phyloP scores from a whole-genome alignment of 1,140 invertebrate genomes.

The Brachionus asplanchnoidis region DNA sequence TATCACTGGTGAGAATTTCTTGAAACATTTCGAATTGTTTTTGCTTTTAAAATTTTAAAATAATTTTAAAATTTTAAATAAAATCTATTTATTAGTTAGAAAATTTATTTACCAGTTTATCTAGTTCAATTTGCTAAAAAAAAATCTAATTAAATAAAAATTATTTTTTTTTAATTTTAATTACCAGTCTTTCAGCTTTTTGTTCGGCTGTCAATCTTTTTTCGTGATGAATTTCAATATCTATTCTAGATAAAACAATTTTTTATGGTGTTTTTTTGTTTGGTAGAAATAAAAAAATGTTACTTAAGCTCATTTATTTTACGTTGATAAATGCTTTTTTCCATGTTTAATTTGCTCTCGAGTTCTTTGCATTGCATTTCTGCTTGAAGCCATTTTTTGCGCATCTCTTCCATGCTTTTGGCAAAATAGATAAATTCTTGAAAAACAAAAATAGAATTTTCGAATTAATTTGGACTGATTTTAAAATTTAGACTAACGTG shows the following conservation, averaged over 20 bases:
- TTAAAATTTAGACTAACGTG: neutral
- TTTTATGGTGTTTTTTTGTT: neutral
- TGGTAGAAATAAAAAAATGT: neutral
- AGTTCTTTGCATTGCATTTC: slow-evolving; percentile 5
- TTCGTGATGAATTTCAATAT: slow-evolving; percentile 39
- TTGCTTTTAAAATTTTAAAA: neutral
- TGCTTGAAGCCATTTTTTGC: slow-evolving; percentile 37
- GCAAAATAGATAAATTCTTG: slow-evolving; percentile 38
- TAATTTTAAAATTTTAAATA: no score
- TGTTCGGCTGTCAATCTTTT: slow-evolving; percentile 28
- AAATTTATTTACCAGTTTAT: slow-evolving; percentile 5
- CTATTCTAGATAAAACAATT: neutral
- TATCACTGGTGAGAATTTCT: slow-evolving; percentile 14
- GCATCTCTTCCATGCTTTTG: slow-evolving; percentile 41
- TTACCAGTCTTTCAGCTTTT: slow-evolving; percentile 31
- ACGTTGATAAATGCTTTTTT: slow-evolving; percentile 30
- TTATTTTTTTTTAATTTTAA: no score
- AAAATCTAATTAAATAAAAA: no score
- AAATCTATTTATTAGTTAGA: neutral
- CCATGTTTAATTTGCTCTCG: neutral
- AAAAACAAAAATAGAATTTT: neutral
- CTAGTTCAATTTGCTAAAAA: slow-evolving; percentile 22
- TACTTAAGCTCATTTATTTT: slow-evolving; percentile 41
- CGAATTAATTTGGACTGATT: no score
- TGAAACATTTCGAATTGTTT: slow-evolving; percentile 33